A percentile compares a stretch with the other conserved stretches of the same genome.
These are phyloP conservation scores for Alca torda DNA, from an alignment of 2,797 vertebrate genomes.

Conservation along the genomic window DNA sequence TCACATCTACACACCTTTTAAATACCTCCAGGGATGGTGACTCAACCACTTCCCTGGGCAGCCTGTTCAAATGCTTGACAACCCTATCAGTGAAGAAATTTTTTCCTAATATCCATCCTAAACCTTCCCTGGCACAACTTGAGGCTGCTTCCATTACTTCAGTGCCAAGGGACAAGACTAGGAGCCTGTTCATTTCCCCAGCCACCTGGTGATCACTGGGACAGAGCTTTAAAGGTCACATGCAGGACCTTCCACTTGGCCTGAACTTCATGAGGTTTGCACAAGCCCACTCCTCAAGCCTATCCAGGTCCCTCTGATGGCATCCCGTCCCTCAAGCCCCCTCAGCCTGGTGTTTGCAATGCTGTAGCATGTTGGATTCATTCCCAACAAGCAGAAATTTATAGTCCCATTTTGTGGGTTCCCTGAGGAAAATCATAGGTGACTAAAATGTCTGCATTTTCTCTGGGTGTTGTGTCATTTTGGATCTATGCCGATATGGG, in stretches of 20 bases:
- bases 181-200: background rate
- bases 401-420: accelerated
- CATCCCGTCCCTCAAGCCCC: background rate
- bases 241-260: background rate
- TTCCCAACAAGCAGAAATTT: background rate
- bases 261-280: background rate
- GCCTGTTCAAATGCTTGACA: background rate
- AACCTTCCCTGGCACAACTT: no score
- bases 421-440: background rate
- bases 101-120: no score
- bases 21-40: background rate
- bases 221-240: background rate
- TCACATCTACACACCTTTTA: background rate
- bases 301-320: background rate
- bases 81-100: no score
- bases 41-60: background rate
- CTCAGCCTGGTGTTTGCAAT: background rate
- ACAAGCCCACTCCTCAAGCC: background rate
- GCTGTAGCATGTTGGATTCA: background rate
- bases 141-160: no score
- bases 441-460: background rate
- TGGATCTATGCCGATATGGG: background rate
- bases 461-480: background rate
- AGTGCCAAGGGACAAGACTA: background rate
- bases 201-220: no score